A percentile compares a stretch with the other conserved stretches of the same genome.
Evolutionary conservation across 1,140 invertebrate species (phyloP).

Genomic region (Pseudachorutes palmiensis): DNA sequence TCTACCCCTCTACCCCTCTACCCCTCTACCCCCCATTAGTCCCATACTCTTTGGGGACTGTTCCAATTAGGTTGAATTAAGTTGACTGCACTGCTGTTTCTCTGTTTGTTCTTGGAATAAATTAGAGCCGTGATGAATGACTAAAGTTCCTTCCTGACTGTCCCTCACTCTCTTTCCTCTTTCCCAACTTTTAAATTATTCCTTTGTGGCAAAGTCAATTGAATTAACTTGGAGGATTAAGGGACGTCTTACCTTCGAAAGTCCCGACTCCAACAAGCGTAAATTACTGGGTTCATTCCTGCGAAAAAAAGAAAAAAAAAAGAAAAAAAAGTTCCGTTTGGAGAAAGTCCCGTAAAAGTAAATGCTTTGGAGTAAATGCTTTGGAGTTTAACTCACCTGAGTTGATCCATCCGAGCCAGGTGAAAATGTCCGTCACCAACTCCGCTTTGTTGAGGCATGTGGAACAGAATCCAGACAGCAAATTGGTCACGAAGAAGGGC

Average conservation of each 20-base stretch:
- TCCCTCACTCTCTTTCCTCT: too few relatives aligned
- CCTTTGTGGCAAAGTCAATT: too few relatives aligned
- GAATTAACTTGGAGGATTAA: neutral
- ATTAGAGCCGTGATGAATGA: too few relatives aligned
- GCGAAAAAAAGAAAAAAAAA: slow-evolving; percentile 41
- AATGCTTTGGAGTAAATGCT: neutral
- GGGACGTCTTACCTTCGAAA: slow-evolving; percentile 69
- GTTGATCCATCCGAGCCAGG: slow-evolving; percentile 98
- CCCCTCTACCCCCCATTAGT: too few relatives aligned
- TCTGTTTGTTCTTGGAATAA: too few relatives aligned
- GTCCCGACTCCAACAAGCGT: slow-evolving; percentile 91
- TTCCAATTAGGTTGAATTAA: too few relatives aligned
- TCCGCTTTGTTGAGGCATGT: slow-evolving; percentile 80
- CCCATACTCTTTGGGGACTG: too few relatives aligned
- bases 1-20: too few relatives aligned
- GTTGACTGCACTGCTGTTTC: too few relatives aligned
- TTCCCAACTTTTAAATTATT: too few relatives aligned
- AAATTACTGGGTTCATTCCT: slow-evolving; percentile 62
- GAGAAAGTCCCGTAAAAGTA: neutral
- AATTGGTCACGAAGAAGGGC: slow-evolving; percentile 95
- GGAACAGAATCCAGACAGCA: slow-evolving; percentile 80
- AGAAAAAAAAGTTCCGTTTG: neutral
- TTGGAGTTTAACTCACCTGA: slow-evolving; percentile 51
- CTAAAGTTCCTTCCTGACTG: too few relatives aligned
- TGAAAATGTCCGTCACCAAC: slow-evolving; percentile 83